Evolutionary conservation across 2,888 invertebrate species (phyloP), one percentile per base, ranked within the genome.

Genomic region (Nineta flava): DNA sequence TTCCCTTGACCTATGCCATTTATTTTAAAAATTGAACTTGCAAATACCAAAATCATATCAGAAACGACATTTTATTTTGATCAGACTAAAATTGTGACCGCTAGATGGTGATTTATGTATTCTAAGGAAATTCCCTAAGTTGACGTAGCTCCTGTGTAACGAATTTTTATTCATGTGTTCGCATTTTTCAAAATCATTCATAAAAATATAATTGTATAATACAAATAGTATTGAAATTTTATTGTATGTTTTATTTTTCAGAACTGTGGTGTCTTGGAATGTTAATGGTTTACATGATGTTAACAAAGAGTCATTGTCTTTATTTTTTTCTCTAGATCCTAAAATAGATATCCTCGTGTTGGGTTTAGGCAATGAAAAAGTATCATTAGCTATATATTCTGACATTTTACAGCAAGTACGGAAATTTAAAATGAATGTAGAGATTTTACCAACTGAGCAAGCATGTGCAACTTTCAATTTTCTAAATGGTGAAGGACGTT

Each of bases 381-480:
- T 68, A 1, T 66, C 69, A 40, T 61, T 67, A 2, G 56, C 57
- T 10, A 62, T 72, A 38, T 66, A 72, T 2, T 58, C 57, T 32
- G 62, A 63, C 31, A 57, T 79, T 3, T 62, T 67, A 57, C 63
- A 65, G 32, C 68, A 71, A 54, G 69, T 72, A 55, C 70, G 62
- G 21, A 71, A 73, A 49, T 63, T 74, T 47, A 73, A 71, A 52
- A 76, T 92, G 17, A 81, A 77, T 59, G 70, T 83, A 9, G 95
- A 96, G 69, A 71, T 95, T 44, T 67, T 92, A 45, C 74, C 84
- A 1, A 86, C 90, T 0, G 82, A 87, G 55, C 80, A 84, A 61
- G 96, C 96, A 0, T 84, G 87, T 58, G 71, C 90, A 2, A 88
- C 88, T 0, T 97, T 88, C 66, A 97, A 96, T 70, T 96, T 92